Evolutionary conservation across 1,140 invertebrate genomes (phyloP), one percentile per base, ranked within the genome.

Genomic region (Campoletis sonorensis): DNA sequence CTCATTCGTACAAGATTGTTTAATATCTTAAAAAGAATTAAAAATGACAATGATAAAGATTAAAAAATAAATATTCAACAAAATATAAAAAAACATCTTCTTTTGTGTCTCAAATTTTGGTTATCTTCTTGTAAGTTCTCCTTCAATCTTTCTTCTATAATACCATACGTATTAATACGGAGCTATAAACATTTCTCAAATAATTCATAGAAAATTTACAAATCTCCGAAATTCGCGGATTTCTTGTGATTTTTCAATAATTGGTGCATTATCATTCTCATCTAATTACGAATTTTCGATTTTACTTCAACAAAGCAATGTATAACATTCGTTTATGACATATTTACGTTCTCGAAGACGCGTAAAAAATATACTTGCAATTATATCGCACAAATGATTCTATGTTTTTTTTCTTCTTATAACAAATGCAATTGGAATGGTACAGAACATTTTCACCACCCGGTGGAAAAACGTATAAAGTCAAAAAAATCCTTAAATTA

Each of bases 61-160:
- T 23, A 68, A 71, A 54, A 30, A 67, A 70, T 27, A 49, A 79
- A 26, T 70, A 26, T 51, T 26, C 13, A 58, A 58, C 54, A 10
- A 4, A 58, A 58, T 58, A 23, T 23, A n/a, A 10, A 58, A n/a
- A 58, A 23, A 58, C 18, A 54, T 58, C 1, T 58, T 58, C 21
- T 58, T 58, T n/a, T 21, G 5, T 58, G 54, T 58, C 54, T 58
- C 5, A 58, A 21, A 79, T 21, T 68, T 13, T 79, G 13, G 61
- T 26, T 21, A 49, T 68, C 40, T 13, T n/a, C n/a, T n/a, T n/a
- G n/a, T 45, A 45, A 1, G 49, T 45, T 70, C 23, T 10, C 23
- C 18, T 71, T 71, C 4, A n/a, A 40, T 18, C 13, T 71, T 5
- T 33, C 30, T 16, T 37, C 27, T 7, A 71, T 33, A 71, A 71